A percentile compares a stretch with the other conserved stretches of the same genome.
Evolutionary conservation across 2,113 vertebrate species (phyloP).

Genomic region (Polypterus senegalus): DNA sequence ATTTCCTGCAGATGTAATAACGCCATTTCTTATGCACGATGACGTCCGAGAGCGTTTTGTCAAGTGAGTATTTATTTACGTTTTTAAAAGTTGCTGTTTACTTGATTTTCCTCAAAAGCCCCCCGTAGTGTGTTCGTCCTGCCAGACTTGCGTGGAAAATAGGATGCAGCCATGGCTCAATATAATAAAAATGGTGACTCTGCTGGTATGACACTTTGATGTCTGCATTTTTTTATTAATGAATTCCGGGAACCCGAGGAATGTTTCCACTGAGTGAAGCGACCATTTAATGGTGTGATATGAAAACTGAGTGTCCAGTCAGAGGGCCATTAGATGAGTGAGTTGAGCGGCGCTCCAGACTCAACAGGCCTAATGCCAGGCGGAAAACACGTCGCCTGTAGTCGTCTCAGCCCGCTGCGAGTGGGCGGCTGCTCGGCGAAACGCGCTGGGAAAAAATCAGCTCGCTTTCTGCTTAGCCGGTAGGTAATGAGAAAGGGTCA

Average conservation of each 20-base stretch:
- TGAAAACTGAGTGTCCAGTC: constrained; percentile 12
- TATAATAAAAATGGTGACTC: constrained; percentile 12
- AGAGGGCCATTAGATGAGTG: constrained; percentile 15
- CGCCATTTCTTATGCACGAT: no score
- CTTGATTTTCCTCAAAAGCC: no score
- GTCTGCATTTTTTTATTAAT: neutral
- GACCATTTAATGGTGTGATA: constrained; percentile 19
- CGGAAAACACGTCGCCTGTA: constrained; percentile 20
- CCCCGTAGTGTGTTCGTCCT: no score
- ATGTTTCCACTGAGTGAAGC: constrained; percentile 19
- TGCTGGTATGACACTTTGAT: constrained; percentile 11
- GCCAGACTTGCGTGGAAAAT: neutral
- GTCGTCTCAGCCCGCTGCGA: constrained; percentile 20
- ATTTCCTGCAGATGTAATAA: no score
- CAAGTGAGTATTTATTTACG: no score
- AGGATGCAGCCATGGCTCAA: constrained; percentile 2
- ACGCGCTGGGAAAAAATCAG: constrained; percentile 43
- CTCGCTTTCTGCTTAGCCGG: constrained; percentile 58
- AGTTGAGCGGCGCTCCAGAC: neutral
- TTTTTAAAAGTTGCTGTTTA: no score
- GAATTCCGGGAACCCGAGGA: constrained; percentile 14
- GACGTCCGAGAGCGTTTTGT: no score
- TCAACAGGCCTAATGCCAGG: constrained; percentile 1
- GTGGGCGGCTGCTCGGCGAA: constrained; percentile 44
- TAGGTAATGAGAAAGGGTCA: constrained; percentile 36